These are phyloP conservation scores for Pituophis catenifer DNA, from an alignment of 2,113 vertebrate species.

Conservation along the genomic window DNA sequence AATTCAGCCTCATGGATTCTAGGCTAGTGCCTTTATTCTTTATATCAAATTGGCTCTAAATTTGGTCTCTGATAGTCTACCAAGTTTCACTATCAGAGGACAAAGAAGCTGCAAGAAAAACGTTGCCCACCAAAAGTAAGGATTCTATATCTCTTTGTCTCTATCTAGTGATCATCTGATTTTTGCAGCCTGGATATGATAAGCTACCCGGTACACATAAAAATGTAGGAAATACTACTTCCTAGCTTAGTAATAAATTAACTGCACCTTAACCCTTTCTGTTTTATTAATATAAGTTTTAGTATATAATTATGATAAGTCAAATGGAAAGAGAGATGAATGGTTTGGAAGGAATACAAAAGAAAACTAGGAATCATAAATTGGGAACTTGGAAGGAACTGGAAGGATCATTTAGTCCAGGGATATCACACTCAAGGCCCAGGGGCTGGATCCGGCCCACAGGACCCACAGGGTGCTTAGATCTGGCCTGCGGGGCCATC, in stretches of 20 bases:
- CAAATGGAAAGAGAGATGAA: neutral
- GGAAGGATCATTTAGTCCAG: neutral
- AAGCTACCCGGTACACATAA: neutral
- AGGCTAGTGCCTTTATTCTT: neutral
- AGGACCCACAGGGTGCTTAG: no score
- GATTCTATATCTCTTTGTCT: neutral
- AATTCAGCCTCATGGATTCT: neutral
- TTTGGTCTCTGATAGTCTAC: no score
- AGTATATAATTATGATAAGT: neutral
- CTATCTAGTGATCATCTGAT: neutral
- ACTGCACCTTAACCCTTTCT: neutral
- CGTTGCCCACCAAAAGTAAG: neutral
- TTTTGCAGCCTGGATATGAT: neutral
- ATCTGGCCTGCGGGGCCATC: no score
- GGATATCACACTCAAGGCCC: no score
- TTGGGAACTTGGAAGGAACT: neutral
- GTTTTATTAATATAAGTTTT: neutral
- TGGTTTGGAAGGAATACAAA: neutral
- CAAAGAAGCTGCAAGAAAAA: neutral
- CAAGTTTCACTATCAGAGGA: neutral
- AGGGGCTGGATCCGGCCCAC: no score
- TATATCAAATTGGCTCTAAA: neutral
- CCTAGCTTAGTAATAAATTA: neutral
- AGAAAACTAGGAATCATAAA: neutral
- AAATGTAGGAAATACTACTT: neutral